Evolutionary conservation across 2,113 vertebrate species (phyloP).

Genomic region (Austrofundulus limnaeus): DNA sequence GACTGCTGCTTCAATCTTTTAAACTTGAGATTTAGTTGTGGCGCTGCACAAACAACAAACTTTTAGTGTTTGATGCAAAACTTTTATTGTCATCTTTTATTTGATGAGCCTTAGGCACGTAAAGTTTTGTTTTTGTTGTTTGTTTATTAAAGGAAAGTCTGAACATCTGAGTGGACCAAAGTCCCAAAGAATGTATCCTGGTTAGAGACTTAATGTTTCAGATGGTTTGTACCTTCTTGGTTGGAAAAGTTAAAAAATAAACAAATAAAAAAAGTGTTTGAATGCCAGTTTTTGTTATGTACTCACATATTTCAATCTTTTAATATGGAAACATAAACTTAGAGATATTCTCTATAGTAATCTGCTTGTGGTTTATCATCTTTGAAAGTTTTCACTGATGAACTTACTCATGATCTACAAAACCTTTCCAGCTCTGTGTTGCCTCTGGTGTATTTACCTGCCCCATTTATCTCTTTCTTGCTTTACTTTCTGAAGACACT

Average conservation of each 20-base stretch:
- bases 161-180: too few relatives aligned
- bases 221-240: too few relatives aligned
- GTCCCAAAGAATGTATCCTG: too few relatives aligned
- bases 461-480: background rate
- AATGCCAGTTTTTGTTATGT: background rate
- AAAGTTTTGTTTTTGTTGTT: background rate
- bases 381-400: background rate
- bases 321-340: background rate
- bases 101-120: background rate
- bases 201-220: background rate
- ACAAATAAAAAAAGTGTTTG: background rate
- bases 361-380: too few relatives aligned
- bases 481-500: background rate
- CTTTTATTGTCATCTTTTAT: background rate
- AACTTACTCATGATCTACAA: background rate
- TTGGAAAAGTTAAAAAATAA: too few relatives aligned
- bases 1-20: background rate
- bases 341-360: background rate
- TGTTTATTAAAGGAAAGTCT: background rate
- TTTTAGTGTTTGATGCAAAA: background rate
- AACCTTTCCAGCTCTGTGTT: background rate
- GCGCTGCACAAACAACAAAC: background rate
- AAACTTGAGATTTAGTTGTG: accelerated
- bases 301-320: background rate
- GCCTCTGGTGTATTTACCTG: slow-evolving; percentile 12